Base-by-base conservation (phyloP, 2,888 invertebrate genomes). In the Phengaris arion region DNA sequence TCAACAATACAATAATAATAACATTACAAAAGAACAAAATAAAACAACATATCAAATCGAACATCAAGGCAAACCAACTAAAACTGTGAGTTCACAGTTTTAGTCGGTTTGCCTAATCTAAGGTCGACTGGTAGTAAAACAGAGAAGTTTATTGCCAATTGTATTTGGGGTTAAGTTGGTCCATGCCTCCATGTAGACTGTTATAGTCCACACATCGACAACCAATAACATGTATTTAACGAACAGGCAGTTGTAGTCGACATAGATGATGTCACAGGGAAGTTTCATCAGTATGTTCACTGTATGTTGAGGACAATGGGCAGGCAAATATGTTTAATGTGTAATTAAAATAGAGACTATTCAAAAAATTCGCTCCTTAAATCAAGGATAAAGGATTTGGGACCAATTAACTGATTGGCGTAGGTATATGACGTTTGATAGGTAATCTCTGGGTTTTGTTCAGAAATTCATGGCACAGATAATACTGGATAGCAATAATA, bases 171-270 rank as follows among this genome's bases (percentile, higher is more conserved):
- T 52, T 54, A 52, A 72, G 52, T 51, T 51, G 52, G 70, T 54
- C 52, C 22, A 70, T 70, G 22, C 59, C 59, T 59, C 7, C 64
- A 35, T 35, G 35, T 12, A 64, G 64, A 64, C 64, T 64, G 54
- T 35, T 35, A 35, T 54, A 54, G 52, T 35, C 72, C 72, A 13
- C 54, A 72, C 72, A 54, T 72, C 72, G 72, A 72, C 54, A 72
- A 35, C 72, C 72, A 54, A 72, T 72, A 72, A 72, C 54, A 72
- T 72, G 72, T 72, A 72, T 54, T 72, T 72, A 72, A 35, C 54
- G 52, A 35, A 54, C 52, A 22, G 35, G 52, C 72, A 6, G 52
- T 72, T 72, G 35, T 69, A 69, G 69, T n/a, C 48, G 72, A 72
- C 72, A 15, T 35, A 48, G 45, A 48, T n/a, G 69, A 51, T 51